Percentiles rank a stretch among this genome's conserved stretches.
These are phyloP conservation scores for Vultur gryphus DNA, from an alignment of 2,797 vertebrate species.

Conservation along the genomic window DNA sequence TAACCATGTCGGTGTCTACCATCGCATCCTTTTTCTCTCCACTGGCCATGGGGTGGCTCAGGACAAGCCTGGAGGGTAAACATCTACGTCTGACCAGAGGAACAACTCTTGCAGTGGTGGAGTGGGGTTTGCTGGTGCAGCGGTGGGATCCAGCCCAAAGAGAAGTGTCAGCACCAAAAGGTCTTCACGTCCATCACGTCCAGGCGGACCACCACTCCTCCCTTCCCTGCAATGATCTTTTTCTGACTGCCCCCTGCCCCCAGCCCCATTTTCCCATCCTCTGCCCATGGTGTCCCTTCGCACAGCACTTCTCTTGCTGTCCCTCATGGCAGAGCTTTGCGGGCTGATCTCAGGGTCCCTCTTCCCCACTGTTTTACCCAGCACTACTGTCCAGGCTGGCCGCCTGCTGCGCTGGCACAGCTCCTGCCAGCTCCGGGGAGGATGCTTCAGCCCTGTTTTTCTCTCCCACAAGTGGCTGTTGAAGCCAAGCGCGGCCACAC, in stretches of 20 bases:
- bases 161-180: neutral
- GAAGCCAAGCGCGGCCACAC: rapidly evolving
- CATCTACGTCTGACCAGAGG: rapidly evolving
- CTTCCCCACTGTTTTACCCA: neutral
- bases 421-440: neutral
- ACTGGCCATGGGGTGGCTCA: neutral
- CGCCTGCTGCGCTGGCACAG: neutral
- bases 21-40: rapidly evolving
- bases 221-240: neutral
- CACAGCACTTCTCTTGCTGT: neutral
- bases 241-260: neutral
- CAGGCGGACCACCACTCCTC: neutral
- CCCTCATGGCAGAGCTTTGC: neutral
- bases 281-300: neutral
- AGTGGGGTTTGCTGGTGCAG: neutral
- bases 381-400: neutral
- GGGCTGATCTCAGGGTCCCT: neutral
- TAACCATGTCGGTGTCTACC: neutral
- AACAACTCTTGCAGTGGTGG: neutral
- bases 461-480: neutral
- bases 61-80: neutral
- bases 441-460: neutral
- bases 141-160: neutral
- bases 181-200: rapidly evolving
- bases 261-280: neutral